phyloP scores from a whole-genome alignment of 2,888 invertebrate species.

The Drosophila gaucha region DNA sequence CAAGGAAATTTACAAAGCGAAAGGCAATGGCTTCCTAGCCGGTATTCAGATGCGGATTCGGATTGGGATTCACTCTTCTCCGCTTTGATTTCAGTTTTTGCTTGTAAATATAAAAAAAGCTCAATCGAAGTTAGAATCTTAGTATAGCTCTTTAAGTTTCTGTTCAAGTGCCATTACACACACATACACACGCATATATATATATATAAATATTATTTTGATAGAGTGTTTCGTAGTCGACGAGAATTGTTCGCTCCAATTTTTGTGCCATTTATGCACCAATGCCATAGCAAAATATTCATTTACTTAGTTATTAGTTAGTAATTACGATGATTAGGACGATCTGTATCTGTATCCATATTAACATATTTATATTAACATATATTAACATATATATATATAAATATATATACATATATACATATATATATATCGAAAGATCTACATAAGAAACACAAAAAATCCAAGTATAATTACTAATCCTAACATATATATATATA shows the following conservation, averaged over 20 bases:
- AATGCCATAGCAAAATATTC: slow-evolving; percentile 70
- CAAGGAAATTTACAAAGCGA: not conserved
- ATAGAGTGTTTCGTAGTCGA: slow-evolving; percentile 38
- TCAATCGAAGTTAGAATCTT: slow-evolving; percentile 25
- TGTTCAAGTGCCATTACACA: slow-evolving; percentile 74
- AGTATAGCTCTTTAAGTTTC: slow-evolving; percentile 62
- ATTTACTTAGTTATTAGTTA: slow-evolving; percentile 40
- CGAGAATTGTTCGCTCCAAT: slow-evolving; percentile 46
- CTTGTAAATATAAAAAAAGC: slow-evolving; percentile 50
- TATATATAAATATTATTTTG: slow-evolving; percentile 21
- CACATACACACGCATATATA: slow-evolving; percentile 8
- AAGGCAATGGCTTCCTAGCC: not conserved
- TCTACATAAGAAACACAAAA: too few relatives aligned
- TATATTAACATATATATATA: slow-evolving; percentile 10
- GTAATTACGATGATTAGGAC: slow-evolving; percentile 27
- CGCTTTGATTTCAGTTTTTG: slow-evolving; percentile 20
- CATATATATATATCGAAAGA: slow-evolving; percentile 1
- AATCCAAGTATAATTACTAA: too few relatives aligned
- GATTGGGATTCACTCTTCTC: slow-evolving; percentile 4
- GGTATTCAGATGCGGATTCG: not conserved
- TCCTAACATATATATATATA: slow-evolving; percentile 15
- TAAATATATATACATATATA: not conserved
- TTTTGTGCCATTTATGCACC: slow-evolving; percentile 74
- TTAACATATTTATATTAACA: slow-evolving; percentile 13
- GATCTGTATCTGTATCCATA: slow-evolving; percentile 9